A percentile compares a stretch with the other conserved stretches of the same genome.
Evolutionary conservation across 2,113 vertebrate species (phyloP).

Genomic region (Oncorhynchus clarkii): DNA sequence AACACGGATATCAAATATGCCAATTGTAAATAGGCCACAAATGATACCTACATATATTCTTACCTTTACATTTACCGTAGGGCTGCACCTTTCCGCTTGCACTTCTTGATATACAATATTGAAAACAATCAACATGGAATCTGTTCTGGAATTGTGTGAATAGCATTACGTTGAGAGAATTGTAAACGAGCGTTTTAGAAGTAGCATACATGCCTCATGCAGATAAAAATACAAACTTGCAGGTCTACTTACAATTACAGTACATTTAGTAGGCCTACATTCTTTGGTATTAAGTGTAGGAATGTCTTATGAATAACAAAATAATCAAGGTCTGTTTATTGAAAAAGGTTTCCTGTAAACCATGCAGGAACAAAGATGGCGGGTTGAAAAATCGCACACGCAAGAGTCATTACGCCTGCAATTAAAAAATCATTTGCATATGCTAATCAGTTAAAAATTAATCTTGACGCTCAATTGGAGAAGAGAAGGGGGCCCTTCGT

Average conservation of each 20-base stretch:
- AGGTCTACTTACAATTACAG: background rate
- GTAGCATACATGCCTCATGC: background rate
- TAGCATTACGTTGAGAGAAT: background rate
- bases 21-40: background rate
- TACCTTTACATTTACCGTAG: background rate
- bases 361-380: conserved; percentile 61
- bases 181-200: background rate
- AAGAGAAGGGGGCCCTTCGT: conserved; percentile 38
- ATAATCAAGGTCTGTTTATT: conserved; percentile 36
- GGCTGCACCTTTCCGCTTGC: background rate
- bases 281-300: background rate
- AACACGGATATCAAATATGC: background rate
- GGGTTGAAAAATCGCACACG: conserved; percentile 66
- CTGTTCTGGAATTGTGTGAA: background rate
- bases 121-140: too few relatives aligned
- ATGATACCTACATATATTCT: background rate
- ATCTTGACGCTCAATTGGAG: conserved; percentile 80
- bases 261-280: background rate
- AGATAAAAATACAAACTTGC: background rate
- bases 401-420: conserved; percentile 75
- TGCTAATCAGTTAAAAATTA: conserved; percentile 80
- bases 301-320: conserved; percentile 1
- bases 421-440: conserved; percentile 92
- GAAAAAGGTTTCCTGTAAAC: conserved; percentile 48
- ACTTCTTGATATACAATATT: background rate